These are phyloP conservation scores for Priocnemis perturbator DNA, from an alignment of 2,888 invertebrate genomes.

Conservation along the genomic window DNA sequence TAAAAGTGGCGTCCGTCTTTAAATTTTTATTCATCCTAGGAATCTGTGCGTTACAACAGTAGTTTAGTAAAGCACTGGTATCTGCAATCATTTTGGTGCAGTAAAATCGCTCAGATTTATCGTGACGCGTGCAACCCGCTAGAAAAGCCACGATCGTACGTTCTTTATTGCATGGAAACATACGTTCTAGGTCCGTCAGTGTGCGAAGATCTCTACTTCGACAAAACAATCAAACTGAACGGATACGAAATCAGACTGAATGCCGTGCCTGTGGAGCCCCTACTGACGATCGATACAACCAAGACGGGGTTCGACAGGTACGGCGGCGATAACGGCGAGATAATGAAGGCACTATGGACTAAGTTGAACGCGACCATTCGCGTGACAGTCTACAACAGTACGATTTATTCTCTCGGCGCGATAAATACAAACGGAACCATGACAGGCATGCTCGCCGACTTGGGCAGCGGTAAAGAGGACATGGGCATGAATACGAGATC, in stretches of 20 bases:
- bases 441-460: slow-evolving; percentile 41
- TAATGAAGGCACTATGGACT: slow-evolving; percentile 36
- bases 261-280: slow-evolving; percentile 40
- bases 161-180: too few species aligned
- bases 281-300: slow-evolving; percentile 25
- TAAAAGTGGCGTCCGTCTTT: too few species aligned
- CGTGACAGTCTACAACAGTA: slow-evolving; percentile 30
- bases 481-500: slow-evolving; percentile 48
- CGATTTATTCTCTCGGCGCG: slow-evolving; percentile 30
- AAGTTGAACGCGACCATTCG: slow-evolving; percentile 39
- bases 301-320: slow-evolving; percentile 30
- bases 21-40: not conserved
- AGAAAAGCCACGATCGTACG: too few species aligned
- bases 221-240: slow-evolving; percentile 39
- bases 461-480: slow-evolving; percentile 43
- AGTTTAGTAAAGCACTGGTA: too few species aligned
- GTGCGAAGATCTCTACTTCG: slow-evolving; percentile 45
- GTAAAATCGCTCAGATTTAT: too few species aligned
- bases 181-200: slow-evolving; percentile 8
- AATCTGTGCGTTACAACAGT: too few species aligned
- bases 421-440: slow-evolving; percentile 34
- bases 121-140: too few species aligned
- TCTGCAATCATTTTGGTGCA: too few species aligned
- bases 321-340: slow-evolving; percentile 50
- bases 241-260: slow-evolving; percentile 48